phyloP scores from a whole-genome alignment of 2,888 invertebrate genomes.

The Serripes groenlandicus region DNA sequence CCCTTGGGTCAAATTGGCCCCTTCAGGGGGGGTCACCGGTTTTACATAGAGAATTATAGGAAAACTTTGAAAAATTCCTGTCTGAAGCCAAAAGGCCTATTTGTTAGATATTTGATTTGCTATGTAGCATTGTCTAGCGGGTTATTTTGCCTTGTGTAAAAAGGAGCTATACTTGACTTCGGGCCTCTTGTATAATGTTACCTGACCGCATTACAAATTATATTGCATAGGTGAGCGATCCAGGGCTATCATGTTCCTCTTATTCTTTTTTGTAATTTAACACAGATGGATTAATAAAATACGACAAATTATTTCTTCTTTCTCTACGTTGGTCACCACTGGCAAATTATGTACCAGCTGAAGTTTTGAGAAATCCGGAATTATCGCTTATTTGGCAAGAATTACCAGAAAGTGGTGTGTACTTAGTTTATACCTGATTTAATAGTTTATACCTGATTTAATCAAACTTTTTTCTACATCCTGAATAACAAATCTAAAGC shows the following conservation, averaged over 20 bases:
- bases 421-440: too few relatives aligned
- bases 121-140: not conserved
- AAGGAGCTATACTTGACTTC: not conserved
- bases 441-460: too few relatives aligned
- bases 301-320: constrained; percentile 10
- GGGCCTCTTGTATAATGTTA: not conserved
- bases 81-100: not conserved
- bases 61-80: not conserved
- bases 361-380: constrained; percentile 9
- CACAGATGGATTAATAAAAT: constrained; percentile 9
- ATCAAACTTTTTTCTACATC: too few relatives aligned
- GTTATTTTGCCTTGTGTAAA: not conserved
- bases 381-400: not conserved
- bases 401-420: not conserved
- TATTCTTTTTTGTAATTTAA: not conserved
- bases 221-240: not conserved
- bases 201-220: not conserved
- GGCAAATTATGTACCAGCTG: constrained; percentile 1
- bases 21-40: not conserved
- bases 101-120: not conserved
- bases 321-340: constrained; percentile 1
- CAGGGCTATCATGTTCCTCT: not conserved
- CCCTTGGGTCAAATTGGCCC: not conserved
- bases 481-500: too few relatives aligned
- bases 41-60: not conserved